These are phyloP conservation scores for Microtus montanus DNA, from an alignment of 2,113 vertebrate species.

Conservation along the genomic window DNA sequence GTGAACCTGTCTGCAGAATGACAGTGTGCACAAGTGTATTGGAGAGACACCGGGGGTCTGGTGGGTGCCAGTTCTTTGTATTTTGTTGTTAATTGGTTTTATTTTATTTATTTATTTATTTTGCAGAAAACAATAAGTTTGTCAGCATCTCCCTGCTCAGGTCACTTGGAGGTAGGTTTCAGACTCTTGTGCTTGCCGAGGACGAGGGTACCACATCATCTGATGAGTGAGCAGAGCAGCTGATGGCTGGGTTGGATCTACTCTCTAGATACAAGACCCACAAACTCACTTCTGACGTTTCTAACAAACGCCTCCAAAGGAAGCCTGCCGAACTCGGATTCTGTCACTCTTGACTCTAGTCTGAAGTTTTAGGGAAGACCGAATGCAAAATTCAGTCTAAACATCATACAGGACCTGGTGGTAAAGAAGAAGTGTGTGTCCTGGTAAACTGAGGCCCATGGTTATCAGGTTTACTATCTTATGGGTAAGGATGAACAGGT, in stretches of 20 bases:
- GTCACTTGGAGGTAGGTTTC: not conserved
- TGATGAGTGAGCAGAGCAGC: not conserved
- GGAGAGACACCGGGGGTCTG: not conserved
- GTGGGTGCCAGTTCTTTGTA: not conserved
- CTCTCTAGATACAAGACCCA: not conserved
- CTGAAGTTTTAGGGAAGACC: not conserved
- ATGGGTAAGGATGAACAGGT: not conserved
- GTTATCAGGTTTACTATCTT: not conserved
- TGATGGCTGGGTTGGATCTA: accelerated
- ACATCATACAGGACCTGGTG: not conserved
- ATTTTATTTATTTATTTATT: not conserved
- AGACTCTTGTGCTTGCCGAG: not conserved
- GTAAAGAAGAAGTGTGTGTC: not conserved
- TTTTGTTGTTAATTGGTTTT: no score
- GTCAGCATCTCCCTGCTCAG: not conserved
- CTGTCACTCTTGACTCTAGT: not conserved
- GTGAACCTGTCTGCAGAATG: not conserved
- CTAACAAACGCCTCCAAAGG: not conserved
- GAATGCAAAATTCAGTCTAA: not conserved
- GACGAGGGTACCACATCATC: not conserved
- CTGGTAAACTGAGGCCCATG: not conserved
- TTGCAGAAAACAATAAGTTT: not conserved
- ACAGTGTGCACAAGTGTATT: not conserved
- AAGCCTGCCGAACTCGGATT: not conserved
- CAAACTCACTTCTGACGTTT: not conserved